phyloP scores from a whole-genome alignment of 1,140 invertebrate species.

The Temnothorax nylanderi region DNA sequence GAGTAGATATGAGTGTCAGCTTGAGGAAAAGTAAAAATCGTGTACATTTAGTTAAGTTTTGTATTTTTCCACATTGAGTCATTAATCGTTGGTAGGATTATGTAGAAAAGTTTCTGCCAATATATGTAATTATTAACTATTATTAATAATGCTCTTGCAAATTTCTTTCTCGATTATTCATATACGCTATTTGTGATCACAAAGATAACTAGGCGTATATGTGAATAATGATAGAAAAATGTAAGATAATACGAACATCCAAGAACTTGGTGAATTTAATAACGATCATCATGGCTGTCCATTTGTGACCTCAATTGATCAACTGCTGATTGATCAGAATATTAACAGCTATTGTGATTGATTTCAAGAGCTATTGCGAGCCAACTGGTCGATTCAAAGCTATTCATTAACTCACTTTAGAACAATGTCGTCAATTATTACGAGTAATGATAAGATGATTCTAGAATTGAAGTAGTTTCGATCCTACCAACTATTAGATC shows the following conservation, averaged over 20 bases:
- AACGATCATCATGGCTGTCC: constrained; percentile 59
- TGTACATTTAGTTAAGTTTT: constrained; percentile 86
- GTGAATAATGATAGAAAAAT: constrained; percentile 72
- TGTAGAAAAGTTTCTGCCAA: constrained; percentile 77
- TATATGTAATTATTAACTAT: constrained; percentile 78
- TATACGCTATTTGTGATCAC: constrained; percentile 73
- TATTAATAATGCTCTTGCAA: constrained; percentile 71
- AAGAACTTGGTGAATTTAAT: constrained; percentile 65
- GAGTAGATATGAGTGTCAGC: constrained; percentile 60
- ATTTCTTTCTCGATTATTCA: constrained; percentile 72
- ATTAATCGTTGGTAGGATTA: constrained; percentile 82
- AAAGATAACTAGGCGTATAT: constrained; percentile 75
- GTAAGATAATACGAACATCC: constrained; percentile 69
- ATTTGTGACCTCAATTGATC: constrained; percentile 33
- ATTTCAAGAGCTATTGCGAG: constrained; percentile 32
- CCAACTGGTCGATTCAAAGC: constrained; percentile 60
- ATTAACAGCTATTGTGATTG: constrained; percentile 34
- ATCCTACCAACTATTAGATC: constrained; percentile 74
- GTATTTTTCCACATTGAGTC: constrained; percentile 85
- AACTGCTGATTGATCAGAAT: constrained; percentile 33
- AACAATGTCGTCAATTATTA: constrained; percentile 85
- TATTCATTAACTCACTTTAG: constrained; percentile 74
- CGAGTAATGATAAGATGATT: constrained; percentile 75
- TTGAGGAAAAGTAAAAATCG: constrained; percentile 71
- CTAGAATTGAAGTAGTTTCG: constrained; percentile 69